These are phyloP conservation scores for Ligdia adustata DNA, from an alignment of 2,888 invertebrate genomes.

Conservation along the genomic window DNA sequence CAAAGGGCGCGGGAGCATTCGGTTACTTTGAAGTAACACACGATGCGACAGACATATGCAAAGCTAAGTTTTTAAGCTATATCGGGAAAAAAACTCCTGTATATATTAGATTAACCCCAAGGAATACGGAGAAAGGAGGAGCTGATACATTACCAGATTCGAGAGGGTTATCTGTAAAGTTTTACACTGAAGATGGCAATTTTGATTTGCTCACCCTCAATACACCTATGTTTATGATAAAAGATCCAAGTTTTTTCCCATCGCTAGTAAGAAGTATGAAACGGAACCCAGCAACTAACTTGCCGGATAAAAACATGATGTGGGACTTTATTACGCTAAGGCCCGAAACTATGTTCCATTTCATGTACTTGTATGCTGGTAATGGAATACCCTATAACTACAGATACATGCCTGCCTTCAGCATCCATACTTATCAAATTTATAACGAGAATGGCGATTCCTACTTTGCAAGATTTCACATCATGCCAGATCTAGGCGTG, in stretches of 20 bases:
- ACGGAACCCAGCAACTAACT: constrained; percentile 93
- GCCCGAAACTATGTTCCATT: constrained; percentile 93
- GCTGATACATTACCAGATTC: constrained; percentile 94
- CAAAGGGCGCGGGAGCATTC: constrained; percentile 95
- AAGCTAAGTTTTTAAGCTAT: constrained; percentile 88
- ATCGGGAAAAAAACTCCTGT: constrained; percentile 91
- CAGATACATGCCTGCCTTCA: constrained; percentile 96
- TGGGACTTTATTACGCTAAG: constrained; percentile 95
- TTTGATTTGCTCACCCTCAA: constrained; percentile 96
- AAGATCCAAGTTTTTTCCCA: constrained; percentile 94
- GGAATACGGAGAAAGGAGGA: constrained; percentile 92
- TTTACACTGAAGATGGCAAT: constrained; percentile 94
- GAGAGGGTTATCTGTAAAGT: constrained; percentile 94
- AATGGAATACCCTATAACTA: constrained; percentile 95
- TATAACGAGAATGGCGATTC: constrained; percentile 88
- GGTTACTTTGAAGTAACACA: constrained; percentile 93
- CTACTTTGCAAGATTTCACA: constrained; percentile 94
- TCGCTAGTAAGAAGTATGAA: constrained; percentile 97
- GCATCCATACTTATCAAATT: constrained; percentile 94
- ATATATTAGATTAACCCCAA: constrained; percentile 90
- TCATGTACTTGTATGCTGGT: constrained; percentile 92
- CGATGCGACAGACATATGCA: constrained; percentile 89
- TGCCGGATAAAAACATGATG: constrained; percentile 94
- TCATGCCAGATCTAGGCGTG: constrained; percentile 93
- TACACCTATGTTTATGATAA: constrained; percentile 94